These are phyloP conservation scores for Octopus sinensis DNA, from an alignment of 1,140 invertebrate species.

Conservation along the genomic window DNA sequence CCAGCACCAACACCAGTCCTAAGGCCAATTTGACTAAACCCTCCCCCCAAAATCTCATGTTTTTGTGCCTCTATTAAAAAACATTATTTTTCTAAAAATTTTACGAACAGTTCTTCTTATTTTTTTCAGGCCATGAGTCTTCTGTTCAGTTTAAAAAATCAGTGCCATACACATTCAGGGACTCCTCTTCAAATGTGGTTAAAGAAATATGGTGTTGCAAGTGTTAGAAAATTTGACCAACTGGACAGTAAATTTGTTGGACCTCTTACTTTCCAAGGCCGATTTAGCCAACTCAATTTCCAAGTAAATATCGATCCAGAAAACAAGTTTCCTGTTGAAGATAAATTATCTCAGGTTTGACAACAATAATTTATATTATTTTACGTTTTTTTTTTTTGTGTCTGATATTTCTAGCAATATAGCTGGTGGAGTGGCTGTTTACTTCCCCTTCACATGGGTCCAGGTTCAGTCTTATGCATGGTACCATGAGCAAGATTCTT, in stretches of 20 bases:
- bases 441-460: too few relatives aligned
- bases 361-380: too few relatives aligned
- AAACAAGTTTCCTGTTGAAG: constrained; percentile 80
- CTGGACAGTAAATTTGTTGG: constrained; percentile 65
- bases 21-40: too few relatives aligned
- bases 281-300: constrained; percentile 81
- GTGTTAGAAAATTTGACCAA: constrained; percentile 76
- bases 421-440: too few relatives aligned
- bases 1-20: too few relatives aligned
- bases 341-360: constrained; percentile 85
- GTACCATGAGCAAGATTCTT: too few relatives aligned
- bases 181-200: constrained; percentile 84
- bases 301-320: constrained; percentile 92
- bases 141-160: constrained; percentile 65
- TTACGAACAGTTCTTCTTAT: not conserved
- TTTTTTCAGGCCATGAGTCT: constrained; percentile 80
- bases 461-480: too few relatives aligned
- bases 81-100: too few relatives aligned
- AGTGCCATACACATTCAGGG: constrained; percentile 63
- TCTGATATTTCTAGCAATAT: too few relatives aligned
- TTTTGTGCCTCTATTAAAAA: too few relatives aligned
- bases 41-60: too few relatives aligned
- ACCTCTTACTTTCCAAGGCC: constrained; percentile 80
- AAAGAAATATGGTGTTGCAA: constrained; percentile 77
- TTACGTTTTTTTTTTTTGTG: too few relatives aligned